Conservation (phyloP, 2,888 invertebrate genomes). For the Ectemnius lituratus region DNA sequence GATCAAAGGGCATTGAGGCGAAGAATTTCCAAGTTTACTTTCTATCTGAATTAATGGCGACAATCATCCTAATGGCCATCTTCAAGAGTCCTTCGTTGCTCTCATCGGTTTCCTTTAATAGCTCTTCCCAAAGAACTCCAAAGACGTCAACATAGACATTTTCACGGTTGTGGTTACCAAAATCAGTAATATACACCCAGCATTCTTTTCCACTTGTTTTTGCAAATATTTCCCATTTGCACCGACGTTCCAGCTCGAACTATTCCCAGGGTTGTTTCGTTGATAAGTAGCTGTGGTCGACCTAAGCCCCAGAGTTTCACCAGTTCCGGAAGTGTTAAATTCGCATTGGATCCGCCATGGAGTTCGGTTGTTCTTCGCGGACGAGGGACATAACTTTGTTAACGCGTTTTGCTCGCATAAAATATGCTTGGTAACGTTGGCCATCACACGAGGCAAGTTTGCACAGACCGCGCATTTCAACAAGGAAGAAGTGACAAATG, state of each 20-base stretch:
- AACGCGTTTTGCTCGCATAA: constrained; percentile 19
- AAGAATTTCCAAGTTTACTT: constrained; percentile 35
- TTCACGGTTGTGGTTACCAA: no score
- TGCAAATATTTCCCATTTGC: no score
- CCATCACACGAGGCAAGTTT: constrained; percentile 1
- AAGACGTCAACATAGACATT: no score
- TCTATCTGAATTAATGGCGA: constrained; percentile 41
- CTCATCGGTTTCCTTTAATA: no score
- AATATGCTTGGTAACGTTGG: constrained; percentile 9
- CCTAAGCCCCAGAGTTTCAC: constrained; percentile 6
- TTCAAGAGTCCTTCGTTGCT: no score
- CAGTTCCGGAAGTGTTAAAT: constrained; percentile 8
- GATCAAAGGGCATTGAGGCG: constrained; percentile 50
- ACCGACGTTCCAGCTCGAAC: no score
- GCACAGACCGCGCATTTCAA: constrained; percentile 3
- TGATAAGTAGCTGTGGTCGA: no score
- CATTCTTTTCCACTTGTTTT: no score
- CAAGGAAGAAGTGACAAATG: constrained; percentile 25
- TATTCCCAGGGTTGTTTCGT: no score
- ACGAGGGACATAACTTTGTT: constrained; percentile 16
- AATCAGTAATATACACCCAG: no score
- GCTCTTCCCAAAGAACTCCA: no score
- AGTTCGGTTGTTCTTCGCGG: constrained; percentile 4
- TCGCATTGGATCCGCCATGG: constrained; percentile 1
- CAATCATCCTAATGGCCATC: constrained; percentile 24